Conservation (phyloP, 2,888 invertebrate species). For the Parthenolecanium corni region DNA sequence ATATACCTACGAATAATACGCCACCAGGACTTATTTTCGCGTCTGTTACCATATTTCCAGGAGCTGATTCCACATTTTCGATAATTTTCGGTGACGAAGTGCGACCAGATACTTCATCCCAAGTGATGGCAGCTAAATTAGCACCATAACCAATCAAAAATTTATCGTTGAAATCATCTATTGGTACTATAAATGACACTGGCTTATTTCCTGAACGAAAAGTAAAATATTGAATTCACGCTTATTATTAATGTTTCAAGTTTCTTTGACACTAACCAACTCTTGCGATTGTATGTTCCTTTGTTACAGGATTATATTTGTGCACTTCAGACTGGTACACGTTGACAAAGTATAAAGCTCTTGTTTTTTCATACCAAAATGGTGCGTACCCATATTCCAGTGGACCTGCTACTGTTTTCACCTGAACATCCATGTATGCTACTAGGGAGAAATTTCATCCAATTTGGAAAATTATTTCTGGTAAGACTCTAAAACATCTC, state of each 20-base stretch:
- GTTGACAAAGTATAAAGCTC: slow-evolving; percentile 7
- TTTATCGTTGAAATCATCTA: slow-evolving; percentile 14
- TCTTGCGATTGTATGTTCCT: slow-evolving; percentile 2
- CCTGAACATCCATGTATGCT: not conserved
- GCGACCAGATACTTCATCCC: slow-evolving; percentile 2
- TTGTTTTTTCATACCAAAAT: slow-evolving; percentile 12
- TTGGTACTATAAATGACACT: slow-evolving; percentile 10
- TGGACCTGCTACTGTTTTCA: slow-evolving; percentile 1
- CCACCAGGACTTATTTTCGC: slow-evolving; percentile 19
- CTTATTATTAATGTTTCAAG: not conserved
- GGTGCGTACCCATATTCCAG: slow-evolving; percentile 16
- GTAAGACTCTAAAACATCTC: no score
- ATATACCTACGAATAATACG: slow-evolving; percentile 16
- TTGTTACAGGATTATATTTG: slow-evolving; percentile 1
- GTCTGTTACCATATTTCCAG: slow-evolving; percentile 2
- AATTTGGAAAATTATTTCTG: no score
- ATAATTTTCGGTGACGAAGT: slow-evolving; percentile 2
- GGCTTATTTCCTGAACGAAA: slow-evolving; percentile 4
- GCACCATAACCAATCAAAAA: slow-evolving; percentile 10
- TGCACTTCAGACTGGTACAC: slow-evolving; percentile 18
- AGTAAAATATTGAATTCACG: no score
- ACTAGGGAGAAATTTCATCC: no score
- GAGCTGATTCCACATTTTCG: slow-evolving; percentile 1
- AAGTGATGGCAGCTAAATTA: slow-evolving; percentile 10
- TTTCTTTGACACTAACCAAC: not conserved